Base-by-base conservation (phyloP, 1,140 invertebrate genomes). In the Drosophila elegans region DNA sequence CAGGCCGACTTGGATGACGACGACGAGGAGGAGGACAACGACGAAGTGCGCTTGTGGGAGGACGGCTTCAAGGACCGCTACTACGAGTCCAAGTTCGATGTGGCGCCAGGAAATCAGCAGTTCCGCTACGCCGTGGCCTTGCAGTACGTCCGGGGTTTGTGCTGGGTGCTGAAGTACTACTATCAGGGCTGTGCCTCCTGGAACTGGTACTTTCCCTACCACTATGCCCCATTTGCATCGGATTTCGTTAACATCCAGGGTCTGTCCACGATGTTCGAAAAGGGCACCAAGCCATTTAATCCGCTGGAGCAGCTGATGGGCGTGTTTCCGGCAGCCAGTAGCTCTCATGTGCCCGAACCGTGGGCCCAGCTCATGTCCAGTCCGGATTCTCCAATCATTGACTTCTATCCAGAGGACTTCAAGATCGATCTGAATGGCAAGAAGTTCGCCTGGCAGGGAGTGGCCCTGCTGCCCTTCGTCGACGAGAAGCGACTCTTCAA, bases 141-240 rank as follows among this genome's bases (percentile, higher is more conserved):
- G 54, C 97, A 99, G 92, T 99, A 99, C 93, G 97, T 99, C 0
- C 94, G 96, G 46, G 99, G 99, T 0, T 93, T 99, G 9, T 99
- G 98, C 93, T 99, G 99, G 99, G 99, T 99, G 6, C 93, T 99
- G 12, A 95, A 96, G 63, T 99, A 99, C 93, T 99, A 99, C 93
- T 99, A 99, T 94, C 98, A 99, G 95, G 99, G 99, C 45, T 99
- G 99, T 93, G 97, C 98, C 21, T 99, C 98, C 3, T 99, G 99
- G 99, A 98, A 99, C 93, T 99, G 99, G 99, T 99, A 99, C 93
- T 99, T 98, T 93, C 99, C 99, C 0, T 99, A 98, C 93, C 99
- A 99, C 93, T 99, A 99, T 94, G 99, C 99, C 3, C 99, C 99
- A n/a, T 99, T 99, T 94, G 99, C 99, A 4, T 99, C 98, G 2